A percentile compares a stretch with the other conserved stretches of the same genome.
These are phyloP conservation scores for Conus canariensis DNA, from an alignment of 2,888 invertebrate species.

Conservation along the genomic window DNA sequence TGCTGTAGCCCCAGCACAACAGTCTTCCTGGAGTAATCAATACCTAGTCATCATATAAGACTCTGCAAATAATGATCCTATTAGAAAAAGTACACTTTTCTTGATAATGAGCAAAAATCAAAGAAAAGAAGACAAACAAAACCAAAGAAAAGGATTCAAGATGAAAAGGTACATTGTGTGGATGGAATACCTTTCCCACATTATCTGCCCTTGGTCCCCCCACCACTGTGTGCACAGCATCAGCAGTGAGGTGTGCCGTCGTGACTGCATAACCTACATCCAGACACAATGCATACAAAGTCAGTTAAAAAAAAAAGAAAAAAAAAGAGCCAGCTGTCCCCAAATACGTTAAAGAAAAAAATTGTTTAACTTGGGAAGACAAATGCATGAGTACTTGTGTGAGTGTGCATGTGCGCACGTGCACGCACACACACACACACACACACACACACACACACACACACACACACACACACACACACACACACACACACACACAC, in stretches of 20 bases:
- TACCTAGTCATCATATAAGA: too few relatives aligned
- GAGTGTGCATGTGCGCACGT: neutral
- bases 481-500: neutral
- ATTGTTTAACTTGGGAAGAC: too few relatives aligned
- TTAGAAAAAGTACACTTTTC: too few relatives aligned
- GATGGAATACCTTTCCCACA: conserved; percentile 54
- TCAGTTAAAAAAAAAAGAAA: neutral
- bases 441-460: conserved; percentile 18
- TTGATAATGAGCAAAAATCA: too few relatives aligned
- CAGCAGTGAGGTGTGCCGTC: conserved; percentile 57
- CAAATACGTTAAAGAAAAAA: too few relatives aligned
- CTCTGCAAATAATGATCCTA: too few relatives aligned
- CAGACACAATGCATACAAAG: neutral
- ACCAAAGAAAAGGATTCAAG: too few relatives aligned
- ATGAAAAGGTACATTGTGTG: too few relatives aligned
- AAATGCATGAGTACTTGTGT: too few relatives aligned
- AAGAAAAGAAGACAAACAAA: too few relatives aligned
- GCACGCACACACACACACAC: neutral
- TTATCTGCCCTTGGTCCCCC: conserved; percentile 60
- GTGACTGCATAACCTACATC: conserved; percentile 65
- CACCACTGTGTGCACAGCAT: conserved; percentile 52
- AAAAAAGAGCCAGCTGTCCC: neutral
- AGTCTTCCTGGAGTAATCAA: too few relatives aligned
- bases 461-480: conserved; percentile 22
- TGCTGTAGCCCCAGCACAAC: too few relatives aligned